A percentile compares a stretch with the other conserved stretches of the same genome.
phyloP scores from a whole-genome alignment of 2,113 vertebrate genomes.

The Scalopus aquaticus region DNA sequence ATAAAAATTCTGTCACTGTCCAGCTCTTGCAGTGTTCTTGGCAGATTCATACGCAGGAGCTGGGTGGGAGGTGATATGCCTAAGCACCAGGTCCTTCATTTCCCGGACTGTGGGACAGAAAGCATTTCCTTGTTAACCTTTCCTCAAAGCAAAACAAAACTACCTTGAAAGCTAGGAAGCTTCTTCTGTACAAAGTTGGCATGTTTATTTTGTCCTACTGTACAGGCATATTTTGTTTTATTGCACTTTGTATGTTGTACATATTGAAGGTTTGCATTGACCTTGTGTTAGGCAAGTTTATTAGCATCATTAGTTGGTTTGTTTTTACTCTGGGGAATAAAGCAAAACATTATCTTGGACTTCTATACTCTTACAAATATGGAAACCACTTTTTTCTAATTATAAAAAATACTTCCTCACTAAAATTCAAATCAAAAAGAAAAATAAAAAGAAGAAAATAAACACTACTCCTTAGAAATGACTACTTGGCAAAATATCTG shows the following conservation, averaged over 20 bases:
- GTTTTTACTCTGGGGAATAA: not conserved
- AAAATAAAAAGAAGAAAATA: not conserved
- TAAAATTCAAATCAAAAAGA: slow-evolving; percentile 2
- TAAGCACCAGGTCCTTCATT: not conserved
- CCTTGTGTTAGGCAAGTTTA: too few species aligned
- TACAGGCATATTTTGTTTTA: too few species aligned
- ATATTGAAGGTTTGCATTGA: too few species aligned
- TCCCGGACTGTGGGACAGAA: not conserved
- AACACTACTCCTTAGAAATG: not conserved
- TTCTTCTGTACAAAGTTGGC: not conserved
- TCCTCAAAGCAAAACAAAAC: not conserved
- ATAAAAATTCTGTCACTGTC: not conserved
- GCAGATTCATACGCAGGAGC: not conserved
- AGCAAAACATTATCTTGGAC: not conserved
- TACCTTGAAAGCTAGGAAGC: not conserved
- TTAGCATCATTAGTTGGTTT: not conserved
- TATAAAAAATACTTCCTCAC: not conserved
- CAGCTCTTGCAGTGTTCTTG: not conserved
- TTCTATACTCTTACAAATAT: not conserved
- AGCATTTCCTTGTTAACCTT: not conserved
- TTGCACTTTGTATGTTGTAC: too few species aligned
- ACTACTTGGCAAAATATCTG: not conserved
- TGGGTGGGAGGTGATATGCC: not conserved
- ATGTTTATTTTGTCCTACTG: too few species aligned
- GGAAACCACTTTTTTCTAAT: not conserved